Evolutionary conservation across 2,797 vertebrate genomes (phyloP).

Genomic region (Enteromius anoplus): DNA sequence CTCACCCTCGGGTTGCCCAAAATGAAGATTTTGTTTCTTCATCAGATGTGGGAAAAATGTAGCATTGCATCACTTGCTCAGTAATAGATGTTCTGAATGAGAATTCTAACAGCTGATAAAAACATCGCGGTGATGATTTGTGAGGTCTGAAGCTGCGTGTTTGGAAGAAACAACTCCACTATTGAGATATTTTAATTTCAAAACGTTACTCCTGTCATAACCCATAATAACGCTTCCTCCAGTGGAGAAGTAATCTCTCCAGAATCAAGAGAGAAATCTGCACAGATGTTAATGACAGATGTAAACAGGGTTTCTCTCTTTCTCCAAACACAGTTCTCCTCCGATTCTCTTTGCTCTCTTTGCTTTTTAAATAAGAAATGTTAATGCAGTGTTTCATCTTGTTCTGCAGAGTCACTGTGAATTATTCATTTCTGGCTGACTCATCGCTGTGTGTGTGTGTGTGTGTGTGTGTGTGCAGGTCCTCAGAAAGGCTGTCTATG

Average conservation of each 20-base stretch:
- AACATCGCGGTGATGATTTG: neutral
- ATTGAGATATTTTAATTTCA: neutral
- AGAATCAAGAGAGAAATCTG: neutral
- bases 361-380: slow-evolving; percentile 55
- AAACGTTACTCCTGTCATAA: too few relatives aligned
- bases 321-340: slow-evolving; percentile 31
- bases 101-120: neutral
- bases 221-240: too few relatives aligned
- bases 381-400: slow-evolving; percentile 54
- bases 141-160: neutral
- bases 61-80: neutral
- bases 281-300: neutral
- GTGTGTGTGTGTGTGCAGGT: slow-evolving; percentile 74
- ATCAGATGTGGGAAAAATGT: neutral
- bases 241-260: too few relatives aligned
- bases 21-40: neutral
- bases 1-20: neutral
- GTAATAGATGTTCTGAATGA: neutral
- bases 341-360: slow-evolving; percentile 5
- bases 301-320: neutral
- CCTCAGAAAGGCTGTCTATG: slow-evolving; percentile 90
- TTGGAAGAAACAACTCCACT: too few relatives aligned
- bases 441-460: slow-evolving; percentile 58
- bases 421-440: slow-evolving; percentile 70
- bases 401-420: slow-evolving; percentile 63